Base-by-base conservation (phyloP, 1,140 invertebrate species). In the Lepidotrigona ventralis region DNA sequence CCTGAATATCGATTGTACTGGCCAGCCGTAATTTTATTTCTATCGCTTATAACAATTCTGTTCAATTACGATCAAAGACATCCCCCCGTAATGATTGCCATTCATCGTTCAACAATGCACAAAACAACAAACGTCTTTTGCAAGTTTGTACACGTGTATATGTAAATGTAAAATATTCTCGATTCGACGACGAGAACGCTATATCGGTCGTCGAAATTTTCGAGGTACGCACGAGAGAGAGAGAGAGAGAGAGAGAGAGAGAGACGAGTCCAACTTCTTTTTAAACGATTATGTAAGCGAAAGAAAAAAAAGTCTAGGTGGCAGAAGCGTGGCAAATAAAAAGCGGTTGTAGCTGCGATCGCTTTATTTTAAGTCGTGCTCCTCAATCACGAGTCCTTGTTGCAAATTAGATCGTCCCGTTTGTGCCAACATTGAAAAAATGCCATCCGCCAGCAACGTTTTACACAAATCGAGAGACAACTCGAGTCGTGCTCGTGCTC, bases 271-370 rank as follows among this genome's bases (percentile, higher is more conserved):
- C 39, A 72, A 79, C 84, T 83, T 86, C 71, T 90, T 90, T 89
- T 90, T 85, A 87, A 90, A 90, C 87, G 85, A 91, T 92, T 90
- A 89, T 80, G 74, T 89, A 90, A 90, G 86, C 71, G 69, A 78
- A 46, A 46, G 6, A 46, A 39, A 85, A n/a, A 84, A 86, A 84
- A 86, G 19, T 21, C 23, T 77, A 53, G 39, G 8, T 68, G 51
- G 26, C 56, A 46, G 56, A 46, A 54, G 39, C 63, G 54, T 33
- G 39, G 3, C 53, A 53, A 78, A 78, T 56, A 60, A 70, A 78
- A 83, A 70, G 74, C 17, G 23, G 14, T 17, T 33, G 39, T 8
- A 21, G 60, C 17, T 26, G 3, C 54, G 46, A 19, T 12, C 15
- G 54, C n/a, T 64, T 75, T 64, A 72, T 63, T 70, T 72, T 74